phyloP scores from a whole-genome alignment of 2,888 invertebrate species.

The Drosophila longiperda region DNA sequence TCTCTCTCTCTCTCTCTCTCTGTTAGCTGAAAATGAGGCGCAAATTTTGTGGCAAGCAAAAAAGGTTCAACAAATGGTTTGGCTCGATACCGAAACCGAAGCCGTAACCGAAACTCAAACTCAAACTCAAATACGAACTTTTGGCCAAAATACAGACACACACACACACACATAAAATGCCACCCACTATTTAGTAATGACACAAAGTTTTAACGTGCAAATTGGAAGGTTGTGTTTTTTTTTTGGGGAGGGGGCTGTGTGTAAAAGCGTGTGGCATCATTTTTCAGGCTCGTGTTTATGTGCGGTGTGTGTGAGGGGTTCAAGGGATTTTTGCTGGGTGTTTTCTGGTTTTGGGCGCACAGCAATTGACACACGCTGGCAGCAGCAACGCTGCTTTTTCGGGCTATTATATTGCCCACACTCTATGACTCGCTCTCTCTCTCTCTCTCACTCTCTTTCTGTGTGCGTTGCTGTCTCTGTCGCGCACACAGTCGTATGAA shows the following conservation, averaged over 20 bases:
- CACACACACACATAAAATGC: slow-evolving; percentile 22
- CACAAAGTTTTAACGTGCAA: slow-evolving; percentile 54
- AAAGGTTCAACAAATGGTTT: slow-evolving; percentile 82
- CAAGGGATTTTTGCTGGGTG: slow-evolving; percentile 37
- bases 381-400: slow-evolving; percentile 19
- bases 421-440: slow-evolving; percentile 3
- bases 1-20: slow-evolving; percentile 4
- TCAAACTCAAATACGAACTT: slow-evolving; percentile 6
- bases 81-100: slow-evolving; percentile 59
- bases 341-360: slow-evolving; percentile 74
- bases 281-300: slow-evolving; percentile 59
- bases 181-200: slow-evolving; percentile 78
- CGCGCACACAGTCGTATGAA: slow-evolving; percentile 63
- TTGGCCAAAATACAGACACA: not conserved
- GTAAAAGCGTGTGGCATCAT: slow-evolving; percentile 64
- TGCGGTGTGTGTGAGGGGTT: slow-evolving; percentile 6
- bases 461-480: slow-evolving; percentile 25
- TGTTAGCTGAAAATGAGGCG: slow-evolving; percentile 74
- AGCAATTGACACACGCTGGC: slow-evolving; percentile 50
- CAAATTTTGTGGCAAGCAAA: slow-evolving; percentile 78
- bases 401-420: slow-evolving; percentile 38
- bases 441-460: slow-evolving; percentile 3
- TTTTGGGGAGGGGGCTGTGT: slow-evolving; percentile 12
- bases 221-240: not conserved
- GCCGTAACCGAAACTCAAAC: slow-evolving; percentile 45